Conservation (phyloP, 1,140 invertebrate species). For the Bombus impatiens region DNA sequence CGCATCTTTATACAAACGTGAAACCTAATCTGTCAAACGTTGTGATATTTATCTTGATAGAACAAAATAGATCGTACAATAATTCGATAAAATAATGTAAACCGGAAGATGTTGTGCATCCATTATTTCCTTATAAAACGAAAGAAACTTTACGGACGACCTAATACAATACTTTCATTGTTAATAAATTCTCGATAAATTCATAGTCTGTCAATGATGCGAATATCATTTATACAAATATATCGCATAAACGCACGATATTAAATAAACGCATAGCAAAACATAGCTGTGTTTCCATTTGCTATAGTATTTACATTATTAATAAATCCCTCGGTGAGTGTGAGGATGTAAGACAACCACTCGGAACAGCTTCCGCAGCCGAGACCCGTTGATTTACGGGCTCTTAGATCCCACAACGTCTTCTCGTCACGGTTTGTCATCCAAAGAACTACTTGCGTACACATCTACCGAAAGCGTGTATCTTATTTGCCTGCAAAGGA, state of each 20-base stretch:
- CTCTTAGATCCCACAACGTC: background rate
- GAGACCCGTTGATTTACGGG: background rate
- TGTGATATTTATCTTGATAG: too few species aligned
- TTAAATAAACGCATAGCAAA: too few species aligned
- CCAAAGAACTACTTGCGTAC: background rate
- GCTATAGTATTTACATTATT: background rate
- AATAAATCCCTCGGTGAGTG: background rate
- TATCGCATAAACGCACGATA: too few species aligned
- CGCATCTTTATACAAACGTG: too few species aligned
- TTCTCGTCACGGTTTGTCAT: constrained; percentile 1
- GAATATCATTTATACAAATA: background rate
- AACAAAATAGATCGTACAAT: too few species aligned
- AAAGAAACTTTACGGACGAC: too few species aligned
- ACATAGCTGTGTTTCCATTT: background rate
- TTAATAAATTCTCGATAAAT: background rate
- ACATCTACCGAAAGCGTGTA: background rate
- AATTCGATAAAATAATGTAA: too few species aligned
- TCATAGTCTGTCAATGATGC: too few species aligned
- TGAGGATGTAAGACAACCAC: background rate
- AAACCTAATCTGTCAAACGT: too few species aligned
- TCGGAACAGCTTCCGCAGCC: background rate
- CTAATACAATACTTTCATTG: background rate
- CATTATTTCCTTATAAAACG: too few species aligned
- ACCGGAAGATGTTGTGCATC: too few species aligned
- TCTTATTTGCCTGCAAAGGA: background rate